These are phyloP conservation scores for Cyprinodon variegatus DNA, from an alignment of 2,113 vertebrate species.

Conservation along the genomic window DNA sequence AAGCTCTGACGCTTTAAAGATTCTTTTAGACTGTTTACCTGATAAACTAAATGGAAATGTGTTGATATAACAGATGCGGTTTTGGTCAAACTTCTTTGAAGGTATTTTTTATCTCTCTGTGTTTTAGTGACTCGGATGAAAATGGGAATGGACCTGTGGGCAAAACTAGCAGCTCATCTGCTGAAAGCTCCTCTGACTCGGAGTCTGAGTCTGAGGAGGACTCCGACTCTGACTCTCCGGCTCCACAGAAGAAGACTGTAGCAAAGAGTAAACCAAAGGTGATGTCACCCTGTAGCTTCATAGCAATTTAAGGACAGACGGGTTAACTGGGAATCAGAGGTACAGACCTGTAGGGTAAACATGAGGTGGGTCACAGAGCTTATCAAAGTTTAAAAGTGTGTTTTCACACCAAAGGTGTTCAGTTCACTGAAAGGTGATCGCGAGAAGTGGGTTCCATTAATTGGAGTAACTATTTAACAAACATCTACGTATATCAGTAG, in stretches of 20 bases:
- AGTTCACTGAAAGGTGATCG: no score
- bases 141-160: constrained; percentile 44
- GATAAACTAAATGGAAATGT: background rate
- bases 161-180: constrained; percentile 74
- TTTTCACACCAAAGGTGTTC: no score
- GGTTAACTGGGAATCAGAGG: background rate
- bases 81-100: background rate
- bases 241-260: constrained; percentile 38
- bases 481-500: no score
- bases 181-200: constrained; percentile 83
- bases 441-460: no score
- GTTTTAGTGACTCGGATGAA: constrained; percentile 72
- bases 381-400: no score
- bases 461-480: no score
- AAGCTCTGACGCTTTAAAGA: background rate
- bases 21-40: background rate
- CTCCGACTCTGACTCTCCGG: constrained; percentile 58
- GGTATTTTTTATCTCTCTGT: background rate
- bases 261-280: constrained; percentile 70
- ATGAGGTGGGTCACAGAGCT: no score
- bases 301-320: background rate
- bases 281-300: background rate
- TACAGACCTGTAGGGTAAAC: background rate
- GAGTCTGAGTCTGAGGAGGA: constrained; percentile 81
- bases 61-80: background rate